Evolutionary conservation across 2,888 invertebrate genomes (phyloP).

Genomic region (Coremacera marginata): DNA sequence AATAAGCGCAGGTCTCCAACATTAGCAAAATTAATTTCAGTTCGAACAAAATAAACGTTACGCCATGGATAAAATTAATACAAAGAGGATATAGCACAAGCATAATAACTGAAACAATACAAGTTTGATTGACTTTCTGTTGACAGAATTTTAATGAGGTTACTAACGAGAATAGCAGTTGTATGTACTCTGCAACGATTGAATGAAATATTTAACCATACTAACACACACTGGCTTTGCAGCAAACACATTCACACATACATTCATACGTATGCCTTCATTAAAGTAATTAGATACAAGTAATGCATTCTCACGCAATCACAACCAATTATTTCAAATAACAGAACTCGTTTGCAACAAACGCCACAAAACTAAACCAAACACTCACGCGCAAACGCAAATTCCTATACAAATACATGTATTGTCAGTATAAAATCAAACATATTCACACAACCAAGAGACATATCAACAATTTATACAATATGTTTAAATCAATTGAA

Average conservation of each 20-base stretch:
- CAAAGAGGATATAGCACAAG: background rate
- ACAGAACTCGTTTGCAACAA: background rate
- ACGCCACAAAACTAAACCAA: background rate
- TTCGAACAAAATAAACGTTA: background rate
- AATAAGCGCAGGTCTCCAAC: too few species aligned
- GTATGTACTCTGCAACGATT: background rate
- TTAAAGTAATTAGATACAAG: constrained; percentile 2
- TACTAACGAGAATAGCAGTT: background rate
- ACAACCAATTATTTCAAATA: constrained; percentile 29
- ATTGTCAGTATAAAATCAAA: too few species aligned
- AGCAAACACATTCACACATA: background rate
- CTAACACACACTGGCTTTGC: background rate
- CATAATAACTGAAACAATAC: background rate
- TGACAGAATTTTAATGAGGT: constrained; percentile 11
- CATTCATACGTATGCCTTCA: background rate
- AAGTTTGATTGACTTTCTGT: constrained; percentile 6
- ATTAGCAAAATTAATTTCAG: background rate
- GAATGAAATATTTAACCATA: background rate
- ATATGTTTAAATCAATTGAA: background rate
- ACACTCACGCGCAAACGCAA: background rate
- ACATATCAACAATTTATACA: background rate
- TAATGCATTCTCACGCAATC: constrained; percentile 12
- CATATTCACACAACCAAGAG: too few species aligned
- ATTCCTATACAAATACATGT: background rate
- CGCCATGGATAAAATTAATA: too few species aligned